Evolutionary conservation across 1,140 invertebrate genomes (phyloP).

Genomic region (Eubasilissa regina): DNA sequence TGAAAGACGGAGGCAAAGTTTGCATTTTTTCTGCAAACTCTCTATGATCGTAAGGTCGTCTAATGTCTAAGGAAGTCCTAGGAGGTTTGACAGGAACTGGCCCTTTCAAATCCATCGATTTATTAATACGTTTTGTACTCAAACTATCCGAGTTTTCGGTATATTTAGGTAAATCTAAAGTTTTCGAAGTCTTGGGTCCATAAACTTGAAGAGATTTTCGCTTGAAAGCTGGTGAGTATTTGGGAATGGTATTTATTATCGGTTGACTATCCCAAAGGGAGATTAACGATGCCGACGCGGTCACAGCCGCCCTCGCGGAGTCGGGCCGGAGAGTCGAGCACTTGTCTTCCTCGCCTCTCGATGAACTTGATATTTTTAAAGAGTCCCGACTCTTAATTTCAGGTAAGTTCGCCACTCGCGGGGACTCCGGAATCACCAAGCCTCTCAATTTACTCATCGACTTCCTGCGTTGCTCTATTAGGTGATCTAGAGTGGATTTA

Average conservation of each 20-base stretch:
- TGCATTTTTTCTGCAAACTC: slow-evolving; percentile 50
- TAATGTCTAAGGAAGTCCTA: slow-evolving; percentile 51
- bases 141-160: not conserved
- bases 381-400: slow-evolving; percentile 83
- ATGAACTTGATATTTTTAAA: slow-evolving; percentile 51
- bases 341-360: slow-evolving; percentile 62
- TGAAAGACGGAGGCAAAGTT: slow-evolving; percentile 53
- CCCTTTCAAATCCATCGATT: slow-evolving; percentile 35
- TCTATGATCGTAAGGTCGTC: slow-evolving; percentile 47
- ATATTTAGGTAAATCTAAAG: slow-evolving; percentile 31
- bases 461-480: slow-evolving; percentile 85
- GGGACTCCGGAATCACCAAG: slow-evolving; percentile 87
- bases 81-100: slow-evolving; percentile 57
- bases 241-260: slow-evolving; percentile 76
- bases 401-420: slow-evolving; percentile 75
- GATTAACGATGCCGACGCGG: slow-evolving; percentile 41
- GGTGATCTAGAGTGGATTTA: slow-evolving; percentile 75
- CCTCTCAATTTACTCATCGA: slow-evolving; percentile 88
- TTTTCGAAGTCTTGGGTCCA: slow-evolving; percentile 62
- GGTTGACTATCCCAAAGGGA: slow-evolving; percentile 72
- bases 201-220: slow-evolving; percentile 81
- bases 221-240: slow-evolving; percentile 89
- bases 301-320: slow-evolving; percentile 16
- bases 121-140: slow-evolving; percentile 32
- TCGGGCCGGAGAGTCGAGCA: not conserved